Evolutionary conservation across 1,140 invertebrate genomes (phyloP), one percentile per base, ranked within the genome.

Genomic region (Cotesia vestalis): DNA sequence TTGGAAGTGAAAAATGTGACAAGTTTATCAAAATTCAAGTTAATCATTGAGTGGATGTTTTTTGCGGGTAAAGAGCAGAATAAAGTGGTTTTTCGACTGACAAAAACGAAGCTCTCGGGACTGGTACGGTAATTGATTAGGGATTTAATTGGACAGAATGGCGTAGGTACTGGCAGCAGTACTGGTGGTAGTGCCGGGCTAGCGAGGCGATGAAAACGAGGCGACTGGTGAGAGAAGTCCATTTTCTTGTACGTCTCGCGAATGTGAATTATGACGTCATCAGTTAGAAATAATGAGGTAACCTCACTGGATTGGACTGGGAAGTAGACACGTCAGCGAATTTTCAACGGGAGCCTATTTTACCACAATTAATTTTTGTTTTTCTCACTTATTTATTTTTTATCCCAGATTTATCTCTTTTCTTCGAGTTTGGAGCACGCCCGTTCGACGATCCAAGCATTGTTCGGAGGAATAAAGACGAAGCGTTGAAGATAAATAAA

Each of bases 271-370:
- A 83, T 84, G 74, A 79, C 78, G 76, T 82, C 79, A 83, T 83
- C 78, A 81, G 80, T 83, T 82, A 83, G 78, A 82, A 82, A 82
- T 83, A 84, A 84, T 82, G 81, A 84, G 79, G 77, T 80, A 77
- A 79, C 77, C 79, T 76, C 79, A 67, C 74, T 73, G 74, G 60
- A 75, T 75, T 69, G 69, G 64, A 60, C 67, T 53, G 60, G 59
- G 27, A 68, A 70, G 76, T 61, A 79, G 77, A 79, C 76, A 78
- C 79, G 79, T 81, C 79, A 76, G 77, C 79, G 78, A 80, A 82
- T 73, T 81, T 78, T 74, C 73, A 46, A 27, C 27, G 3, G 67
- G 38, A 77, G 77, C 75, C 81, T 80, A 81, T 82, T 81, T 81
- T 80, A 80, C 80, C 76, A 77, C 77, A 76, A 82, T 82, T 79